Conservation (phyloP, 37 sponge, comb jelly and placozoan species). For the Axinella damicornis region DNA sequence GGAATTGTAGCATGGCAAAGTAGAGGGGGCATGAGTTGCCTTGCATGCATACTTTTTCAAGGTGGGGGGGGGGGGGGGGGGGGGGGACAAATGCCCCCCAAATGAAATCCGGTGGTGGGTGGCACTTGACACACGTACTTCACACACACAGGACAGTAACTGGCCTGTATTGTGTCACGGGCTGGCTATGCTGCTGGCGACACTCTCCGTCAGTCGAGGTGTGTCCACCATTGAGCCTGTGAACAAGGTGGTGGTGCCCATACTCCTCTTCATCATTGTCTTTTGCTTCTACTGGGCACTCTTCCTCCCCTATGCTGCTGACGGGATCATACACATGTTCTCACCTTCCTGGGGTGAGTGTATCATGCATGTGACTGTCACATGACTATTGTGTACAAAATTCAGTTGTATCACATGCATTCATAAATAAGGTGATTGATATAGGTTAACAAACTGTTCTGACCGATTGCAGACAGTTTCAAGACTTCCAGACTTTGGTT, state of each 20-base stretch:
- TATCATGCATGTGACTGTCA: neutral
- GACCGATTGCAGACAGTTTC: slow-evolving; percentile 8
- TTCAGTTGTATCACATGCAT: too few species aligned
- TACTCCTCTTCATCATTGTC: slow-evolving; percentile 69
- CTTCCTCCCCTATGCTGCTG: slow-evolving; percentile 69
- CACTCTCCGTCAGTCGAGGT: slow-evolving; percentile 66
- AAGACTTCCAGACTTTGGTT: slow-evolving; percentile 62
- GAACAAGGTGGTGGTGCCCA: slow-evolving; percentile 76
- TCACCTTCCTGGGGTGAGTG: slow-evolving; percentile 82
- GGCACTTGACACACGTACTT: too few species aligned
- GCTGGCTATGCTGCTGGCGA: slow-evolving; percentile 38
- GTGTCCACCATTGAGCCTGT: slow-evolving; percentile 86
- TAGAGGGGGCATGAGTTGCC: too few species aligned
- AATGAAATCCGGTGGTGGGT: too few species aligned
- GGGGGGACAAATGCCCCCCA: too few species aligned
- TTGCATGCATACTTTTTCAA: too few species aligned
- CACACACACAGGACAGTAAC: slow-evolving; percentile 37
- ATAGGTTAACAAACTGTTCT: too few species aligned
- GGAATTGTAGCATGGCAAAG: too few species aligned
- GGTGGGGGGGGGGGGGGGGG: too few species aligned
- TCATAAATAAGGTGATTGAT: too few species aligned
- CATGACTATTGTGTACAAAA: too few species aligned
- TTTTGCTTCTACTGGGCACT: slow-evolving; percentile 82
- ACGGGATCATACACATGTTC: slow-evolving; percentile 84
- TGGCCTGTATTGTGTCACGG: slow-evolving; percentile 74